phyloP scores from a whole-genome alignment of 2,797 vertebrate genomes.

The Delichon dasypus region DNA sequence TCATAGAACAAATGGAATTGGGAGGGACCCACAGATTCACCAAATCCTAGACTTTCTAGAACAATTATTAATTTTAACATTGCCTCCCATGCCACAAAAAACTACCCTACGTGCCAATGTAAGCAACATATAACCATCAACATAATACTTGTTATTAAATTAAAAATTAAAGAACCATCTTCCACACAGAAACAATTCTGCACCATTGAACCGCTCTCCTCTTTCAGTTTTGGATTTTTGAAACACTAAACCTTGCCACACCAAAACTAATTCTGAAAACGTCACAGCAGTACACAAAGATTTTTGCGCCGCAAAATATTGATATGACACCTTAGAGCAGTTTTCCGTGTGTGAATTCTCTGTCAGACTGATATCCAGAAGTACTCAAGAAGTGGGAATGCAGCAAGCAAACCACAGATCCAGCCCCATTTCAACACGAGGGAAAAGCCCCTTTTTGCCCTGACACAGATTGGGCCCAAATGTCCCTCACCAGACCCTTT shows the following conservation, averaged over 20 bases:
- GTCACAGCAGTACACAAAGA: background rate
- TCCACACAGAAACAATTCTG: background rate
- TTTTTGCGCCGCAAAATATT: background rate
- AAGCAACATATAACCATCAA: background rate
- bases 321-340: background rate
- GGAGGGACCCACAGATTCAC: background rate
- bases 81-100: background rate
- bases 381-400: background rate
- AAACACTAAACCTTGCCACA: background rate
- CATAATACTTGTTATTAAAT: background rate
- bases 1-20: background rate
- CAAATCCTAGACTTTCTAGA: background rate
- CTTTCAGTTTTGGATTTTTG: background rate
- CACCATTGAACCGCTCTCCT: background rate
- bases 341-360: background rate
- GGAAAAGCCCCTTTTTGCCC: background rate
- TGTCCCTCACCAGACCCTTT: rapidly evolving
- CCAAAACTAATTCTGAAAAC: background rate
- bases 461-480: background rate
- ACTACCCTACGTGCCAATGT: background rate
- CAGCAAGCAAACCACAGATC: background rate
- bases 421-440: background rate
- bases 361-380: background rate
- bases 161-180: background rate
- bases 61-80: background rate